Evolutionary conservation across 1,140 invertebrate genomes (phyloP).

Genomic region (Aphelinus certus): DNA sequence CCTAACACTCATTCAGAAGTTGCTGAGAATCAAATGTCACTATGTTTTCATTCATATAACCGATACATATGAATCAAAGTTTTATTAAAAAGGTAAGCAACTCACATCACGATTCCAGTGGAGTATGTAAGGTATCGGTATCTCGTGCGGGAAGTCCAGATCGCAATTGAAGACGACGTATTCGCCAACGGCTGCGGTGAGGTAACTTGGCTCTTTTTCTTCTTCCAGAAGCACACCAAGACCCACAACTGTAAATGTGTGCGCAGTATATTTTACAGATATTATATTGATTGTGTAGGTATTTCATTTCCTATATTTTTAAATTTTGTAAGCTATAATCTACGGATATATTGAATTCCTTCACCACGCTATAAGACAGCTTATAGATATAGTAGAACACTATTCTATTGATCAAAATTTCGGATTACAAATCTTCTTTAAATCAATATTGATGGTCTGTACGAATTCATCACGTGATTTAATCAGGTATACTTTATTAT

Average conservation of each 20-base stretch:
- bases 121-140: conserved; percentile 87
- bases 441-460: too few relatives aligned
- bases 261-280: not conserved
- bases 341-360: too few relatives aligned
- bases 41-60: conserved; percentile 23
- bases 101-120: conserved; percentile 92
- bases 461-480: too few relatives aligned
- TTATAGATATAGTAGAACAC: too few relatives aligned
- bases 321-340: too few relatives aligned
- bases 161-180: conserved; percentile 89
- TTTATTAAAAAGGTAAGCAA: conserved; percentile 44
- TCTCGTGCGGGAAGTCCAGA: conserved; percentile 88
- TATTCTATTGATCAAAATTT: too few relatives aligned
- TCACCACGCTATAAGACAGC: too few relatives aligned
- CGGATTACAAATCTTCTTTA: too few relatives aligned
- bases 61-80: conserved; percentile 3
- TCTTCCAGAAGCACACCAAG: conserved; percentile 64
- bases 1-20: not conserved
- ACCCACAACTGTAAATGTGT: conserved; percentile 53
- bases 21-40: not conserved
- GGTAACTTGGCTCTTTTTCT: conserved; percentile 71
- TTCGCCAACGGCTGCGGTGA: conserved; percentile 85
- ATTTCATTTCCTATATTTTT: not conserved
- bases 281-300: not conserved
- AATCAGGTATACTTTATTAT: too few relatives aligned